These are phyloP conservation scores for Mycteria americana DNA, from an alignment of 2,797 vertebrate genomes.

Conservation along the genomic window DNA sequence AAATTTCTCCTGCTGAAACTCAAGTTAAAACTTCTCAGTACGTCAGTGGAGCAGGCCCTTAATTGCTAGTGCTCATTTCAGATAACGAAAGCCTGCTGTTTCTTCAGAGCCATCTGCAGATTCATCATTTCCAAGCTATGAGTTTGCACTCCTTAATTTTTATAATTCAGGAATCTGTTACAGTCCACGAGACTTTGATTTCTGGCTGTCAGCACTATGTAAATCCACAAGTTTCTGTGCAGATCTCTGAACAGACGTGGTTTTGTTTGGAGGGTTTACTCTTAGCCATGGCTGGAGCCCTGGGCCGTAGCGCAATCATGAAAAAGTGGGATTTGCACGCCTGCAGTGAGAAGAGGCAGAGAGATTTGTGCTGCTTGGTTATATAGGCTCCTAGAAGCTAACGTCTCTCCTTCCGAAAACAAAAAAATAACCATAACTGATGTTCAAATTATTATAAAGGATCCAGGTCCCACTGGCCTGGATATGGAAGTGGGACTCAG, in stretches of 20 bases:
- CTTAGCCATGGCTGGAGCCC: background rate
- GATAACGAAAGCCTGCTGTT: background rate
- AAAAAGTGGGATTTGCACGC: background rate
- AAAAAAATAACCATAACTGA: background rate
- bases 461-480: background rate
- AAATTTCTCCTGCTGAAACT: background rate
- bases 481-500: background rate
- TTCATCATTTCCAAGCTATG: background rate
- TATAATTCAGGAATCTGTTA: background rate
- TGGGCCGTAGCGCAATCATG: background rate
- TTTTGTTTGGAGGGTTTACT: background rate
- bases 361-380: background rate
- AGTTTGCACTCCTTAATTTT: background rate
- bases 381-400: background rate
- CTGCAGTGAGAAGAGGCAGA: background rate
- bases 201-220: background rate
- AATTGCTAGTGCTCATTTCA: background rate
- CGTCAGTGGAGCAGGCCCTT: background rate
- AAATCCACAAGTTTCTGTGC: background rate
- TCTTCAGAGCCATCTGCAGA: background rate
- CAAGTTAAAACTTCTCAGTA: background rate
- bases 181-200: background rate
- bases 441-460: background rate
- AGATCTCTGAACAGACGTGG: rapidly evolving
- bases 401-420: background rate